Base-by-base conservation (phyloP, 2,888 invertebrate genomes). In the Byasa hedistus region DNA sequence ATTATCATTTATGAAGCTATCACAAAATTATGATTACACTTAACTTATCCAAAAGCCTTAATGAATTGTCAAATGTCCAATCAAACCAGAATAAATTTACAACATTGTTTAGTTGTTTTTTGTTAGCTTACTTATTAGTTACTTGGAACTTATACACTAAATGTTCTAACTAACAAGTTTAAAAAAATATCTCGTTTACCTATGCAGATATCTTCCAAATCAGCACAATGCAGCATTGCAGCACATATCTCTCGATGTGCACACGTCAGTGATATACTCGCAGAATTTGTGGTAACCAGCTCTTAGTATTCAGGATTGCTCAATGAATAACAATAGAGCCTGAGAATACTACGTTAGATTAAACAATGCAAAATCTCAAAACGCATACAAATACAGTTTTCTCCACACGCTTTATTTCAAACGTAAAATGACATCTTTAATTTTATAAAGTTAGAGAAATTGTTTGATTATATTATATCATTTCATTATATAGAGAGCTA, bases 261-360 rank as follows among this genome's bases (percentile, higher is more conserved):
- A 51, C 57, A 62, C 59, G 57, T 51, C 52, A 32, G 10, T 32
- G n/a, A 52, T 52, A 57, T 15, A 57, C 57, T 64, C 36, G 15
- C 32, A 64, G 64, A 64, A 57, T 57, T 57, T 57, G 64, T 64
- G 64, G 57, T 64, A 52, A 36, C 57, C 57, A 57, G 64, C 36
- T 52, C 64, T 64, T 57, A 57, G 64, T 57, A 64, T 64, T 57
- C 64, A 57, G 51, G 51, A 64, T 64, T 64, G 64, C 57, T 64
- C 64, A 64, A 64, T 64, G 57, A 64, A 57, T 64, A 52, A 64
- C 52, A 64, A 57, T 64, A 52, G 57, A 12, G n/a, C n/a, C 52
- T n/a, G 51, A 57, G 51, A 23, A 64, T 58, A 44, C 8, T 24
- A 22, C 22, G n/a, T 22, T 22, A 54, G 52, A 23, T 54, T 23